phyloP scores from a whole-genome alignment of 2,797 vertebrate species.

The Loris lydekkerianus region DNA sequence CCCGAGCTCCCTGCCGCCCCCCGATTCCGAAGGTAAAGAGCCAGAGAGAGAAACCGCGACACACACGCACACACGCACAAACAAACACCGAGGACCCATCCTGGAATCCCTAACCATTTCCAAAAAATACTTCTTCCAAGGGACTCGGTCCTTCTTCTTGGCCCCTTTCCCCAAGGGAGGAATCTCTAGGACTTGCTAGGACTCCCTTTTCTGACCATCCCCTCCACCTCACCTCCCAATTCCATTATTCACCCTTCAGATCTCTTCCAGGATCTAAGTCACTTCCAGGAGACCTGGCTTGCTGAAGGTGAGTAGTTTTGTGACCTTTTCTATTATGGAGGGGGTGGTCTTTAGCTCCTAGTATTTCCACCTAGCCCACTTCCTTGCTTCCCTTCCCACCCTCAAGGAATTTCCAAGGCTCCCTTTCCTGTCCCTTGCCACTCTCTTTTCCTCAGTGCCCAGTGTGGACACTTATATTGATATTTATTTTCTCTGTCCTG shows the following conservation, averaged over 20 bases:
- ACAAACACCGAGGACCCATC: neutral
- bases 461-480: constrained; percentile 77
- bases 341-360: neutral
- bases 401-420: neutral
- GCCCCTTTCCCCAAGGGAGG: neutral
- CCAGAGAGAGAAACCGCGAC: neutral
- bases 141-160: neutral
- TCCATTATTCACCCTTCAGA: constrained; percentile 89
- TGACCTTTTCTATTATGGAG: constrained; percentile 10
- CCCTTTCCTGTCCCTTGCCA: neutral
- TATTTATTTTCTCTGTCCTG: constrained; percentile 84
- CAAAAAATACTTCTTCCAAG: neutral
- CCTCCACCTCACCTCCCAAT: constrained; percentile 71
- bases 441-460: neutral
- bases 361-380: neutral
- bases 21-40: constrained; percentile 96
- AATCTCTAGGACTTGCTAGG: neutral
- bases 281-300: constrained; percentile 98
- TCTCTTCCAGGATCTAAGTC: constrained; percentile 98
- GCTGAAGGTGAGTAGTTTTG: constrained; percentile 93
- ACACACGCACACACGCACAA: neutral
- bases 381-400: neutral
- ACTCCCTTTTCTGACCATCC: neutral
- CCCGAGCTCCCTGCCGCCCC: constrained; percentile 92
- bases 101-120: neutral